Evolutionary conservation across 2,113 vertebrate genomes (phyloP).

Genomic region (Leuciscus idus): DNA sequence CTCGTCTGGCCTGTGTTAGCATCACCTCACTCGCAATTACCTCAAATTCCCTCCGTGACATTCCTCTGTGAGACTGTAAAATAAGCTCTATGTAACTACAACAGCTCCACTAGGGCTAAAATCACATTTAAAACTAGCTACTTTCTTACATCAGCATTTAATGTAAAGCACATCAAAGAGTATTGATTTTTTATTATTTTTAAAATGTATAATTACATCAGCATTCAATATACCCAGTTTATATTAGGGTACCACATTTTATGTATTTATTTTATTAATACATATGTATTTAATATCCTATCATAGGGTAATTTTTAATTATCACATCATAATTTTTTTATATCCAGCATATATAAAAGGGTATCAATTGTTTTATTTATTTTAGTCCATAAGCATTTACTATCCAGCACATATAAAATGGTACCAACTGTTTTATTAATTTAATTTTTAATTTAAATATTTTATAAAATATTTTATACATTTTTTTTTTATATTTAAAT

Average conservation of each 20-base stretch:
- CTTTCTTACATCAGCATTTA: background rate
- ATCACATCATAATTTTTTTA: background rate
- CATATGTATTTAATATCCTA: background rate
- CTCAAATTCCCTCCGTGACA: background rate
- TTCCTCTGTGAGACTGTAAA: background rate
- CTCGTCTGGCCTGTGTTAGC: background rate
- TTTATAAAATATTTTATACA: background rate
- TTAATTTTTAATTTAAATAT: background rate
- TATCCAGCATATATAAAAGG: background rate
- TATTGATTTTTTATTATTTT: background rate
- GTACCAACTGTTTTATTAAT: background rate
- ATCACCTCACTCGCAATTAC: background rate
- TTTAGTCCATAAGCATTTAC: background rate
- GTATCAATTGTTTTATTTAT: background rate
- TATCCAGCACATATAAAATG: background rate
- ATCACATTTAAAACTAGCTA: background rate
- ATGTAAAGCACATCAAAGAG: background rate
- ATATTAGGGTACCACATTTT: background rate
- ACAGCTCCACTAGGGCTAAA: background rate
- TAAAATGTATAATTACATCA: too few species aligned
- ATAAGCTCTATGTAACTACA: background rate
- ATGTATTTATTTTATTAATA: background rate
- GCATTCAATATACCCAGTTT: background rate
- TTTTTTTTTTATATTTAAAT: too few species aligned
- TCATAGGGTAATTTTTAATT: background rate